These are phyloP conservation scores for Alloplasta piceator DNA, from an alignment of 2,888 invertebrate genomes.

Conservation along the genomic window DNA sequence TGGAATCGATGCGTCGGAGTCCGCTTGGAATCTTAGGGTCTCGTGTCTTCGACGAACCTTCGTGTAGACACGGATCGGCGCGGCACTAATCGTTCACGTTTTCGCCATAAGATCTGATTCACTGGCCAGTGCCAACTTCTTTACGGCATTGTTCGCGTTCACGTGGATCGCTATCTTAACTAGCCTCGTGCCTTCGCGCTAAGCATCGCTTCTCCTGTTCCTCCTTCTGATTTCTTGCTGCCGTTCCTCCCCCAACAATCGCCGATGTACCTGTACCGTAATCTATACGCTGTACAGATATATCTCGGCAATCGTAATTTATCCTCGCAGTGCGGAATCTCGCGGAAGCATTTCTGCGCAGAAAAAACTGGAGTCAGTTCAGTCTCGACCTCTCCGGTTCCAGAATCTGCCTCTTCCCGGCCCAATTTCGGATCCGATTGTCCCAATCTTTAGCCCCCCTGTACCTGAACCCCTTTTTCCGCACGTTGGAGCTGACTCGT, in stretches of 20 bases:
- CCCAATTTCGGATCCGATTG: too few relatives aligned
- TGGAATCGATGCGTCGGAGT: constrained; percentile 16
- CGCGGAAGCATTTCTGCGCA: neutral
- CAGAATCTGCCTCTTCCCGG: neutral
- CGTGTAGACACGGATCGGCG: constrained; percentile 78
- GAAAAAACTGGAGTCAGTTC: neutral
- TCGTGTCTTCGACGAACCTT: constrained; percentile 67
- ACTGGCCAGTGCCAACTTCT: constrained; percentile 76
- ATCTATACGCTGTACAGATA: constrained; percentile 7
- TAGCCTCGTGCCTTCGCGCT: constrained; percentile 75
- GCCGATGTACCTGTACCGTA: constrained; percentile 39
- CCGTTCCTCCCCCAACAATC: constrained; percentile 7
- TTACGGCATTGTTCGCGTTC: constrained; percentile 80
- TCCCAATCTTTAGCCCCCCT: too few relatives aligned
- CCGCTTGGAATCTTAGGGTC: constrained; percentile 51
- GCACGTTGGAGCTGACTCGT: too few relatives aligned
- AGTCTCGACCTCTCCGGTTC: neutral
- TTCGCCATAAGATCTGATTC: constrained; percentile 81
- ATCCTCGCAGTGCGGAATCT: neutral
- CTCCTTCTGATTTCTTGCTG: constrained; percentile 49
- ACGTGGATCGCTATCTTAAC: constrained; percentile 81
- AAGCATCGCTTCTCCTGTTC: constrained; percentile 67
- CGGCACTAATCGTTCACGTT: constrained; percentile 82
- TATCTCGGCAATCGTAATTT: too few relatives aligned
- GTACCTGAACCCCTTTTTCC: too few relatives aligned